phyloP scores from a whole-genome alignment of 2,888 invertebrate species.

The Platynereis dumerilii region DNA sequence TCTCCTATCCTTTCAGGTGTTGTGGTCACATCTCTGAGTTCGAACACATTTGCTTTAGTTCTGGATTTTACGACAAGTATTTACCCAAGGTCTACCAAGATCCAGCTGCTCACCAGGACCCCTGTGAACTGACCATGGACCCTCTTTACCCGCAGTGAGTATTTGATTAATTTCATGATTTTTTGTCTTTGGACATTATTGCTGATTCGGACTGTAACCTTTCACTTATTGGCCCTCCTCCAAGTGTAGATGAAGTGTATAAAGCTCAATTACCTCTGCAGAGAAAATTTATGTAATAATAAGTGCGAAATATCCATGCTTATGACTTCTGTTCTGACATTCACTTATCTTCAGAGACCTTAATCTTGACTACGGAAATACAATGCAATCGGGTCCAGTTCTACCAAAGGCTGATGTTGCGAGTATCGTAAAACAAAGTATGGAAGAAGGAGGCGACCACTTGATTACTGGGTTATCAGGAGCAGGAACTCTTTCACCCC shows the following conservation, averaged over 20 bases:
- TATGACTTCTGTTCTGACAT: too few species aligned
- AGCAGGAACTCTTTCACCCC: slow-evolving; percentile 64
- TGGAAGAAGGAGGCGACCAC: slow-evolving; percentile 63
- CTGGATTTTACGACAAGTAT: slow-evolving; percentile 68
- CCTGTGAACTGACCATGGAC: background rate
- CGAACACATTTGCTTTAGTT: slow-evolving; percentile 88
- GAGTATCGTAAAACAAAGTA: slow-evolving; percentile 71
- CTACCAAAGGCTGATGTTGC: slow-evolving; percentile 72
- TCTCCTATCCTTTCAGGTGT: slow-evolving; percentile 74
- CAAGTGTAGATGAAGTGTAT: too few species aligned
- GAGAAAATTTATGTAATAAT: too few species aligned
- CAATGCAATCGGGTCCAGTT: slow-evolving; percentile 58
- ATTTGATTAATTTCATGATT: background rate
- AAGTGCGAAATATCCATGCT: too few species aligned
- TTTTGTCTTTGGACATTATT: too few species aligned
- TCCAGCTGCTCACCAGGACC: background rate
- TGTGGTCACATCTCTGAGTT: slow-evolving; percentile 90
- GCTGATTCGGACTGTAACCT: too few species aligned
- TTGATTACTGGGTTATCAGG: slow-evolving; percentile 60
- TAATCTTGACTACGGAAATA: too few species aligned
- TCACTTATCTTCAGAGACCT: slow-evolving; percentile 3
- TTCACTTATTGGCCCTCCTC: too few species aligned
- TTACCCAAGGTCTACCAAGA: slow-evolving; percentile 50
- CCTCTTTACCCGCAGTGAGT: background rate
- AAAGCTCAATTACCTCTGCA: too few species aligned